A percentile compares a stretch with the other conserved stretches of the same genome.
Evolutionary conservation across 2,888 invertebrate species (phyloP).

Genomic region (Rhagonycha fulva): DNA sequence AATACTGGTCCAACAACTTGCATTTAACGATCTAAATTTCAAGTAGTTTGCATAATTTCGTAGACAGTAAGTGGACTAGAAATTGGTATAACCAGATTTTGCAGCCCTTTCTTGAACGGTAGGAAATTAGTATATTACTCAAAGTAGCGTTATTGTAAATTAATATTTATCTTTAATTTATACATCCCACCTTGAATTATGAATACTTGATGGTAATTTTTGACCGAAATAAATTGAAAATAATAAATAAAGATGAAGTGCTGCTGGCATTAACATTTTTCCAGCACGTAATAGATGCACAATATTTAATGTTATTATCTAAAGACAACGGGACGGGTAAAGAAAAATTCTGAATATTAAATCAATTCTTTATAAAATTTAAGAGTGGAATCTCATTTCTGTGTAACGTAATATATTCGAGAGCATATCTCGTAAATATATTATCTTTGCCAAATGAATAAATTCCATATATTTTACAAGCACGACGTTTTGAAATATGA

Average conservation of each 20-base stretch:
- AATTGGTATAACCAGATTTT: constrained; percentile 27
- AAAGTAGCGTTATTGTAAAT: constrained; percentile 1
- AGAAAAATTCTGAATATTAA: constrained; percentile 9
- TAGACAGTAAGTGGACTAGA: constrained; percentile 22
- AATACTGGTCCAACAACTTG: constrained; percentile 25
- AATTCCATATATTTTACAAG: constrained; percentile 30
- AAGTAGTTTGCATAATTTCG: constrained; percentile 28
- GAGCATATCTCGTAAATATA: constrained; percentile 35
- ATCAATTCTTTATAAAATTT: constrained; percentile 17
- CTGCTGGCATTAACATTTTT: neutral
- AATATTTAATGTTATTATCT: neutral
- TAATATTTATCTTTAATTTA: constrained; percentile 7
- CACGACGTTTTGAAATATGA: constrained; percentile 46
- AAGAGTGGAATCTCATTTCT: constrained; percentile 10
- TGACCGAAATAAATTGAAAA: neutral
- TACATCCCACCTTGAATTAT: neutral
- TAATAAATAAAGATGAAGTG: neutral
- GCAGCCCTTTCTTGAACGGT: constrained; percentile 13
- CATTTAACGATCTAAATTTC: constrained; percentile 25
- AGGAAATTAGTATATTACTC: constrained; percentile 3
- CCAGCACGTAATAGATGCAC: neutral
- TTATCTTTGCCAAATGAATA: constrained; percentile 32
- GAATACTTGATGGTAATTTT: neutral
- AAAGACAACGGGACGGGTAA: neutral
- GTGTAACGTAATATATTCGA: constrained; percentile 31